These are phyloP conservation scores for Pegoplata infirma DNA, from an alignment of 2,888 invertebrate species.

Conservation along the genomic window DNA sequence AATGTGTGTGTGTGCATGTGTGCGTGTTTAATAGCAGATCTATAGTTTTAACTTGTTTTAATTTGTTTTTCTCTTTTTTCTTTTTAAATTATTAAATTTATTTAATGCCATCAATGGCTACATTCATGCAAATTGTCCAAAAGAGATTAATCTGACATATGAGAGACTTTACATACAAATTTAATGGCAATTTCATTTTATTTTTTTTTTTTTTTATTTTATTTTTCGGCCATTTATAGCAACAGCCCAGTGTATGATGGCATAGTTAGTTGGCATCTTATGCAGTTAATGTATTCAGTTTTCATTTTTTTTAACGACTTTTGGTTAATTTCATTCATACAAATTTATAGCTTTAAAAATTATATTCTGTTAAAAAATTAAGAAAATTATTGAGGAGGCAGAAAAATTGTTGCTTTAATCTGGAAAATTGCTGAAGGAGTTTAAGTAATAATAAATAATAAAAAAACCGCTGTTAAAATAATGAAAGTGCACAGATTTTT, in stretches of 20 bases:
- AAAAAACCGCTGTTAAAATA: too few species aligned
- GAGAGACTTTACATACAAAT: conserved; percentile 43
- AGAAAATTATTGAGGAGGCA: conserved; percentile 18
- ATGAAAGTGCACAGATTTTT: too few species aligned
- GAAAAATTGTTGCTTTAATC: neutral
- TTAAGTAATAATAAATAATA: too few species aligned
- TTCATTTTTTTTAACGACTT: conserved; percentile 29
- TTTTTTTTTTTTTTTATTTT: neutral
- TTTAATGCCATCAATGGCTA: conserved; percentile 48
- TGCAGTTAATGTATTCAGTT: conserved; percentile 18
- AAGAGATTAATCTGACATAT: conserved; percentile 57
- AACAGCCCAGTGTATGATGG: neutral
- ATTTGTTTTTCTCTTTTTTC: neutral
- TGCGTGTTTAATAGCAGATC: conserved; percentile 1
- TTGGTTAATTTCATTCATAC: conserved; percentile 46
- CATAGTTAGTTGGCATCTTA: conserved; percentile 16
- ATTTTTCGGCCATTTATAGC: neutral
- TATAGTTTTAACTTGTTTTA: conserved; percentile 21
- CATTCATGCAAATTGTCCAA: conserved; percentile 48
- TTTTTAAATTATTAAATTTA: conserved; percentile 57
- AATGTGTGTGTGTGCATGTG: too few species aligned
- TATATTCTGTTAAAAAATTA: neutral
- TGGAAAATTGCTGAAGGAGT: neutral
- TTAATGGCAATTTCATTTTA: conserved; percentile 44
- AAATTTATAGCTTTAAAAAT: conserved; percentile 30